A percentile compares a stretch with the other conserved stretches of the same genome.
These are phyloP conservation scores for Acanthococcus lagerstroemiae DNA, from an alignment of 2,888 invertebrate genomes.

Conservation along the genomic window DNA sequence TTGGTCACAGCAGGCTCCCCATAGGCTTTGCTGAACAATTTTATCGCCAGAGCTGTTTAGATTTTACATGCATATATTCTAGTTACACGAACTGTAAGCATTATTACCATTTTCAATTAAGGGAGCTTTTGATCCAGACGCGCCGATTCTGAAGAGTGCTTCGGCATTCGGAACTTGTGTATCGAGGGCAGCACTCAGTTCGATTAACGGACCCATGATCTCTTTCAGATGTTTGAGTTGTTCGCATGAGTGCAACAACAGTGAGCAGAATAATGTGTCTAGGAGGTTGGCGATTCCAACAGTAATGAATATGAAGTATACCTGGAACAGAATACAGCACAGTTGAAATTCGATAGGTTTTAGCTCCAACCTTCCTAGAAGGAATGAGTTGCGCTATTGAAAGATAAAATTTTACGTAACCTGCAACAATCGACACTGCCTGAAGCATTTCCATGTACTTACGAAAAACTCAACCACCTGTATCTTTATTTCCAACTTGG, in stretches of 20 bases:
- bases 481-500: no score
- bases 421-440: no score
- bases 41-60: not conserved
- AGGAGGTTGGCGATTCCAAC: conserved; percentile 51
- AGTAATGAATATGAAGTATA: conserved; percentile 57
- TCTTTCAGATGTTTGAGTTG: conserved; percentile 75
- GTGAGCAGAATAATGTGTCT: conserved; percentile 73
- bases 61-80: not conserved
- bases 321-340: conserved; percentile 41
- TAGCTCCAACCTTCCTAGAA: no score
- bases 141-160: conserved; percentile 42
- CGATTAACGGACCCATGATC: conserved; percentile 79
- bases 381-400: no score
- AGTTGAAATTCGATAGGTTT: no score
- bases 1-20: not conserved
- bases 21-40: not conserved
- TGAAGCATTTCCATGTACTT: no score
- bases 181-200: conserved; percentile 49
- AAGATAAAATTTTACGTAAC: no score
- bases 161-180: conserved; percentile 54
- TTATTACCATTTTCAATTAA: conserved; percentile 21
- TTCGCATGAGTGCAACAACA: conserved; percentile 76
- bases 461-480: no score
- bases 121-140: conserved; percentile 32
- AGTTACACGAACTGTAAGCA: not conserved